Base-by-base conservation (phyloP, 2,797 vertebrate species). In the Enteromius radiatus region DNA sequence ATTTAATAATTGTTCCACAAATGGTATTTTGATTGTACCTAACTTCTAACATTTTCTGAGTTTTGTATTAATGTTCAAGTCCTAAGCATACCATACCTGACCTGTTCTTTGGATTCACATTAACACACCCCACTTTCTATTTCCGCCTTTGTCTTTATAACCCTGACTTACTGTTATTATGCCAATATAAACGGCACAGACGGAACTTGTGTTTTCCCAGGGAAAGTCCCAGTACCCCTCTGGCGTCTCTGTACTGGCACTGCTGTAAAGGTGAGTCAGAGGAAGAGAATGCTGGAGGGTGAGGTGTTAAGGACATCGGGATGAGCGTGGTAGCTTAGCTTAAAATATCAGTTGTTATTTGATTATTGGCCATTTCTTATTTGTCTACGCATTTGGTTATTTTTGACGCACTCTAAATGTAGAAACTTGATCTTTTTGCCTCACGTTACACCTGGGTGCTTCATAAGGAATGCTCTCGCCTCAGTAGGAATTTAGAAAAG, bases 141-240 rank as follows among this genome's bases (percentile, higher is more conserved):
- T 52, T 54, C n/a, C n/a, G 21, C 19, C 11, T 65, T 28, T 1
- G 43, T 71, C 17, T 68, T 56, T 69, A 68, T 77, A 19, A 9
- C 21, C n/a, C 45, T 41, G 23, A 15, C 19, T 63, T 56, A 45
- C 41, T 56, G 74, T 43, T 73, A 73, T 81, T 63, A 81, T 82
- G 67, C n/a, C 59, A 49, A 61, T 74, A 59, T 38, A 38, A 28
- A 41, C 14, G 28, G 73, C 38, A 26, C 52, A 28, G 11, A 31
- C 7, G 5, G 64, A 59, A 47, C 2, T n/a, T 78, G 76, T 64
- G 59, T 67, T 83, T 80, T 79, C 86, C 80, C 63, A 23, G 75
- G 85, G 76, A 83, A 82, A 87, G 76, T 83, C 83, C 71, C 86
- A 36, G 21, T 64, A 45, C n/a, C 36, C 38, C 59, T 67, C 36